Evolutionary conservation across 2,113 vertebrate genomes (phyloP).

Genomic region (Pampusana beccarii): DNA sequence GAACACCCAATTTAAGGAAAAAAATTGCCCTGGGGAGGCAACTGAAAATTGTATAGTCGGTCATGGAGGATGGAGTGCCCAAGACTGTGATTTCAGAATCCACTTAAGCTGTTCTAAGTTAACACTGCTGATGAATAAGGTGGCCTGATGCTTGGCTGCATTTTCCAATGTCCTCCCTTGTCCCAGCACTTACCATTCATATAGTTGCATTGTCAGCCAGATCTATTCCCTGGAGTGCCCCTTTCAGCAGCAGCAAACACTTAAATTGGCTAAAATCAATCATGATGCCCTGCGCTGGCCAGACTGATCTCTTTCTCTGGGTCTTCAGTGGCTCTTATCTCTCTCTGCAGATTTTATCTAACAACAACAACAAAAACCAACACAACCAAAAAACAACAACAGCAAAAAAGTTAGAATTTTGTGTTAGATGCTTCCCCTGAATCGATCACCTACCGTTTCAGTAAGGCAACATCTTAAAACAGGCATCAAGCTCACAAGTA

Average conservation of each 20-base stretch:
- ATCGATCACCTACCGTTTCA: background rate
- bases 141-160: background rate
- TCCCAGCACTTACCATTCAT: background rate
- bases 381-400: too few relatives aligned
- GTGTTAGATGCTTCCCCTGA: background rate
- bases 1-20: background rate
- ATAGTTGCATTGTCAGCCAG: background rate
- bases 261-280: constrained; percentile 6
- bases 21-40: background rate
- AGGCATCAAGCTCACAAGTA: background rate
- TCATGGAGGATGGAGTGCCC: background rate
- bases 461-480: background rate
- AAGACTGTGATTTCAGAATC: background rate
- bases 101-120: background rate
- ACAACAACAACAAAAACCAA: background rate
- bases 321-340: background rate
- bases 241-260: background rate
- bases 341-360: background rate
- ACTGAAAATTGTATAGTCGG: background rate
- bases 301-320: background rate
- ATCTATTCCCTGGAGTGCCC: background rate
- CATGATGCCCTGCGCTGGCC: background rate
- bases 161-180: background rate
- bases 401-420: background rate
- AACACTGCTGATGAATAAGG: background rate